phyloP scores from a whole-genome alignment of 92 coral and sea anemone genomes.

The Epizoanthus fatuus region DNA sequence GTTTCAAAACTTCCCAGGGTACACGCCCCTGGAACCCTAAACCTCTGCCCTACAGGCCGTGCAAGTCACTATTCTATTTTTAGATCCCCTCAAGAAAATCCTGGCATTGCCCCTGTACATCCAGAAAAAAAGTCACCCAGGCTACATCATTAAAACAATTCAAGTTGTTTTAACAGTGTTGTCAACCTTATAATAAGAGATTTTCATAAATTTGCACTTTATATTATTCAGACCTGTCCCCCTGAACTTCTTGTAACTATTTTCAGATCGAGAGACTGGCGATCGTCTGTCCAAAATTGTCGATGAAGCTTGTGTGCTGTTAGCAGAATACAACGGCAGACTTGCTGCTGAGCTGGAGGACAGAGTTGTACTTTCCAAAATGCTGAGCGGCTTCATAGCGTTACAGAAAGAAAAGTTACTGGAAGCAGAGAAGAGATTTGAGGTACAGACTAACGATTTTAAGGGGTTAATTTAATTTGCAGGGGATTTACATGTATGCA shows the following conservation, averaged over 20 bases:
- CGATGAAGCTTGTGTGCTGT: constrained; percentile 93
- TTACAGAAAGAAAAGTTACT: constrained; percentile 91
- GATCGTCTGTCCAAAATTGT: constrained; percentile 94
- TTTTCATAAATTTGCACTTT: too few species aligned
- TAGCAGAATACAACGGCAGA: constrained; percentile 98
- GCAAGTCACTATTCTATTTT: too few species aligned
- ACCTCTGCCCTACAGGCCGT: too few species aligned
- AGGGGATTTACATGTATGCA: neutral
- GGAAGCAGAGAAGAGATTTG: constrained; percentile 94
- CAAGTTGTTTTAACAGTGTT: neutral
- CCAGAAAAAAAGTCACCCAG: too few species aligned
- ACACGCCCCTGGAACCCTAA: too few species aligned
- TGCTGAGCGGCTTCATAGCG: constrained; percentile 87
- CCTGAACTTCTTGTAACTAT: too few species aligned
- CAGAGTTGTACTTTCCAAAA: constrained; percentile 89
- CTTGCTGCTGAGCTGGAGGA: constrained; percentile 98
- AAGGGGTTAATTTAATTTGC: neutral
- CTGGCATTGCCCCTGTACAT: too few species aligned
- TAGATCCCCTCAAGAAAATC: too few species aligned
- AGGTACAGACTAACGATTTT: constrained; percentile 58
- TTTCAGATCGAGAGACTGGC: constrained; percentile 94
- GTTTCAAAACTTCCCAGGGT: too few species aligned
- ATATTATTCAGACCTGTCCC: too few species aligned
- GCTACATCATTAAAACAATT: neutral
- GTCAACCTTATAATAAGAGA: too few species aligned